Evolutionary conservation across 2,888 invertebrate species (phyloP), one percentile per base, ranked within the genome.

Genomic region (Chalcis sispes): DNA sequence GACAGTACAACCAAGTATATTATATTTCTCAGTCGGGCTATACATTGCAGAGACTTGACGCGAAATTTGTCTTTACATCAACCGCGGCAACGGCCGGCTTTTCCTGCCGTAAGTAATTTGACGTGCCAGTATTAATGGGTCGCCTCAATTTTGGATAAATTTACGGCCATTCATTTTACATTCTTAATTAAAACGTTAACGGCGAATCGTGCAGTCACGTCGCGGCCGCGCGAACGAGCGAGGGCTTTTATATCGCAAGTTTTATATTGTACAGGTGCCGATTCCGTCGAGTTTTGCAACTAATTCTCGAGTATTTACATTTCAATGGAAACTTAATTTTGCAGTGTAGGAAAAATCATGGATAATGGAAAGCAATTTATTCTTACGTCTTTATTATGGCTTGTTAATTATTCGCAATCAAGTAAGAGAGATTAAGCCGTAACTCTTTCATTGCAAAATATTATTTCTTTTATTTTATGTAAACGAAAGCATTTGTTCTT

Each of bases 241-340:
- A 10, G 42, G 42, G 7, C 32, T 18, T 18, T 23, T 15, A 46
- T 46, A 15, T n/a, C 18, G 20, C n/a, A n/a, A 15, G 42, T 56
- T 56, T 67, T 36, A 42, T 56, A 56, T 42, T 56, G 56, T 50
- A 64, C 2, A 18, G 29, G n/a, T 1, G n/a, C 13, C 56, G 42
- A 46, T 56, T 52, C 20, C 23, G 25, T n/a, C 18, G 25, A 66
- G 25, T 66, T 66, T 52, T 54, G 66, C 66, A 54, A 29, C 25
- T 40, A n/a, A 20, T 18, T 65, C n/a, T n/a, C n/a, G n/a, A n/a
- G 2, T 48, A 52, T 61, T 61, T 70, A 40, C 61, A 61, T 52
- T 40, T 70, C 32, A 59, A 59, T 70, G 29, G 29, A 25, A 42
- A 46, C 23, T 50, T 70, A 61, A 70, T 70, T 70, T 61, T 59